Conservation (phyloP, 2,888 invertebrate genomes). For the Mythimna pallens region DNA sequence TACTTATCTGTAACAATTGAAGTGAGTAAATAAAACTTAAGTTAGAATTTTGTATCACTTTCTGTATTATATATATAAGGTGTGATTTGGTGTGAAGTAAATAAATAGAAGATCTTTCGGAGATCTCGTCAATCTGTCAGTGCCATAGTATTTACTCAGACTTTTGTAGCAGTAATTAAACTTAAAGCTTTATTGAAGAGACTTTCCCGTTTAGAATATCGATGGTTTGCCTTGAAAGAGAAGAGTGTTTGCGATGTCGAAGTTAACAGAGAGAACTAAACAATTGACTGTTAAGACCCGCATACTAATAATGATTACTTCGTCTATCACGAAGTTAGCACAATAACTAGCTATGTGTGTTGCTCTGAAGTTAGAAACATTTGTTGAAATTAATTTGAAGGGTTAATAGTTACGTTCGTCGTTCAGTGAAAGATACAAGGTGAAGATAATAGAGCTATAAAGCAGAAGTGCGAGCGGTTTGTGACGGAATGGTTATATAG, state of each 20-base stretch:
- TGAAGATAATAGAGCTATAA: constrained; percentile 64
- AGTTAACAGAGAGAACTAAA: constrained; percentile 22
- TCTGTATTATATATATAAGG: background rate
- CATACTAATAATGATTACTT: constrained; percentile 38
- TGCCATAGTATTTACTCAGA: constrained; percentile 19
- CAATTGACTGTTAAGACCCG: constrained; percentile 32
- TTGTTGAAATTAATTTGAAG: constrained; percentile 19
- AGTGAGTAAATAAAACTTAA: background rate
- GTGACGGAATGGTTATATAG: constrained; percentile 52
- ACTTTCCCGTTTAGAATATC: constrained; percentile 23
- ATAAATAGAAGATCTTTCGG: constrained; percentile 10
- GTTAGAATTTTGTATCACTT: background rate
- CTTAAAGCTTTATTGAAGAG: constrained; percentile 15
- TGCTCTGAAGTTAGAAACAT: constrained; percentile 18
- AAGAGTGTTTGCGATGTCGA: constrained; percentile 33
- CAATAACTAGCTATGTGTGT: constrained; percentile 12
- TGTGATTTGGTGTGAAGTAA: constrained; percentile 15
- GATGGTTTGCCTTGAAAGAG: constrained; percentile 28
- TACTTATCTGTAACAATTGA: too few relatives aligned
- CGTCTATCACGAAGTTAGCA: constrained; percentile 22
- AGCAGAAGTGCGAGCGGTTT: constrained; percentile 43
- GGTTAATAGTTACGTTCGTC: constrained; percentile 9
- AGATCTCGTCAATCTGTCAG: constrained; percentile 18
- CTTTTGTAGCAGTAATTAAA: constrained; percentile 44
- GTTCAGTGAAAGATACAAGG: constrained; percentile 35